Base-by-base conservation (phyloP, 1,140 invertebrate species). In the Ephestia elutella region DNA sequence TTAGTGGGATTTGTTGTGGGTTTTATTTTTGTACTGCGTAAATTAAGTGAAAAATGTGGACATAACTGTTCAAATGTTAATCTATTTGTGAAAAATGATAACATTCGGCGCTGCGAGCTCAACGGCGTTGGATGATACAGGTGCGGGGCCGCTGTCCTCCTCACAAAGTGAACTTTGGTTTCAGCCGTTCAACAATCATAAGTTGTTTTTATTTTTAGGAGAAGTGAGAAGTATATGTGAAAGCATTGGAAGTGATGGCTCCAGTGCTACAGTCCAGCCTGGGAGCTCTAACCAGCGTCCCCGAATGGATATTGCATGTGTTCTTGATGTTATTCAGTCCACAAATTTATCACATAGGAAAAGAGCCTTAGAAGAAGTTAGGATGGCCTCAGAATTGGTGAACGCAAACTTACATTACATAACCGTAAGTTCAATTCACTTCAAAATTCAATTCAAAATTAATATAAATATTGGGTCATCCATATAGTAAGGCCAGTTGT, bases 241-340 rank as follows among this genome's bases (percentile, higher is more conserved):
- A 64, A 95, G 93, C 85, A 82, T 94, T 67, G 93, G 93, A 55
- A 94, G 93, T 28, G 94, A 95, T 87, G 89, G 92, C 53, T 94
- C 94, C 4, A 92, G 91, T 53, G 90, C 92, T 51, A 93, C 92
- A 8, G 89, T 92, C 1, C 89, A 93, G 65, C 77, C 90, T 15
- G 88, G 89, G 19, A 75, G 70, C 48, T 71, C 74, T 8, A 84
- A 83, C 51, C 82, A 82, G 60, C 90, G 92, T 66, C 91, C 92
- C 44, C 91, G 91, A 64, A 97, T 98, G 95, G 96, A 97, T 86
- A 95, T 98, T 50, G 96, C 95, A 57, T 96, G 95, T 91, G 94
- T 98, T 54, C 91, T 98, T 66, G 96, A 98, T 89, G 87, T 96
- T 21, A 92, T 93, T 71, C 92, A 94, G 79, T 84, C 91, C 15